Base-by-base conservation (phyloP, 2,888 invertebrate genomes). In the Dicycla oo region DNA sequence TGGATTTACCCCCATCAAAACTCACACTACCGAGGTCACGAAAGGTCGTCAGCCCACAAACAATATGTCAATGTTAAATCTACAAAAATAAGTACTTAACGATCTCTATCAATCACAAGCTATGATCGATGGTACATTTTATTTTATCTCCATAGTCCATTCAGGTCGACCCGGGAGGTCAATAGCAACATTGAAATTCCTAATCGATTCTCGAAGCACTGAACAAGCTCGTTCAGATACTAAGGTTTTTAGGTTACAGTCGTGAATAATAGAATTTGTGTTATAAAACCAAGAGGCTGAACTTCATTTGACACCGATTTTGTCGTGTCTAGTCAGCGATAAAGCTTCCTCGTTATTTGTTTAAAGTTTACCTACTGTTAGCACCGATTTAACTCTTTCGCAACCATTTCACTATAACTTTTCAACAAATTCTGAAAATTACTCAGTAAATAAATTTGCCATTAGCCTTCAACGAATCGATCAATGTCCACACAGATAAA, bases 91-190 rank as follows among this genome's bases (percentile, higher is more conserved):
- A 73, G 69, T 58, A 65, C 63, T 62, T 49, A 69, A 58, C 49
- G 69, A 81, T 72, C 58, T 15, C 66, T 79, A 88, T 88, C 85
- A 84, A 84, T 88, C 88, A 85, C 38, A 45, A 68, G 67, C 69
- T 45, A 81, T 84, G 82, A 86, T 88, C 78, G 81, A 87, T 83
- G 78, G 80, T 68, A 68, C 69, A 67, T 75, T 83, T 69, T 75
- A 75, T 70, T 73, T 82, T 86, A 83, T 88, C 76, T 84, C 67
- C 63, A 51, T 57, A 54, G 40, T 80, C 69, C 75, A 70, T 77
- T 82, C 72, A 65, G 53, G 51, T 62, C 74, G 78, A 77, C 75
- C 82, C 71, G 45, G 78, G 82, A 83, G 88, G 86, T 88, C 83
- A 87, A 80, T 78, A 76, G 77, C 77, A 83, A 76, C 47, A 67